Percentiles rank a stretch among this genome's conserved stretches.
These are phyloP conservation scores for Glossosoma conforme DNA, from an alignment of 1,140 invertebrate species.

Conservation along the genomic window DNA sequence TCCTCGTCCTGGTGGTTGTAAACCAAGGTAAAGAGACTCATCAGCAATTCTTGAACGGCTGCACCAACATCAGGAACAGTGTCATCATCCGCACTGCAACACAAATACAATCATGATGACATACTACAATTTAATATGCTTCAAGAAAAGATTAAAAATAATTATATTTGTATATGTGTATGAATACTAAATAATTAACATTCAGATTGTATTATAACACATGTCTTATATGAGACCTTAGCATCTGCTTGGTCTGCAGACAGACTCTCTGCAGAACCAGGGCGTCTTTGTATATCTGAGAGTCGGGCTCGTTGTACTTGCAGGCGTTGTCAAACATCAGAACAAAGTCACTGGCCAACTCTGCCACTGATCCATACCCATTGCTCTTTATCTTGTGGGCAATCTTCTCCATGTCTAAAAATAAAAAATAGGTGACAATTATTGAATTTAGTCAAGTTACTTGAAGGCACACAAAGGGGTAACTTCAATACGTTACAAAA, in stretches of 20 bases:
- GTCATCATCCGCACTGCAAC: slow-evolving; percentile 70
- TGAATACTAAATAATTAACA: too few species aligned
- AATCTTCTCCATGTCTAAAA: slow-evolving; percentile 96
- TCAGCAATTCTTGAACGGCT: slow-evolving; percentile 86
- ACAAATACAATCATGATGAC: too few species aligned
- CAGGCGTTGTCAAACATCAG: slow-evolving; percentile 99
- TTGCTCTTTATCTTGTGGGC: slow-evolving; percentile 78
- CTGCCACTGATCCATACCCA: slow-evolving; percentile 81
- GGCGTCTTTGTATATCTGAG: slow-evolving; percentile 98
- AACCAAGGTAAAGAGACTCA: slow-evolving; percentile 86
- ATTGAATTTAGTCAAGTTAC: too few species aligned
- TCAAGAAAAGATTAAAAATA: too few species aligned
- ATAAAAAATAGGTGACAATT: too few species aligned
- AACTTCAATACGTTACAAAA: too few species aligned
- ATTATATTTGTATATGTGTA: too few species aligned
- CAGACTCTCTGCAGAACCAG: slow-evolving; percentile 87
- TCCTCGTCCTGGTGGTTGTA: slow-evolving; percentile 97
- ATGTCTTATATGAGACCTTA: too few species aligned
- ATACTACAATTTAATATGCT: too few species aligned
- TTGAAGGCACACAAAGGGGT: too few species aligned
- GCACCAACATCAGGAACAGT: slow-evolving; percentile 82
- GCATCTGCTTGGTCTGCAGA: slow-evolving; percentile 84
- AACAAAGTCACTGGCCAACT: slow-evolving; percentile 88
- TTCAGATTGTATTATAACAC: too few species aligned
- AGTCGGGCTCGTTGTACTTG: slow-evolving; percentile 99